Conservation (phyloP, 2,113 vertebrate genomes). For the Pituophis catenifer region DNA sequence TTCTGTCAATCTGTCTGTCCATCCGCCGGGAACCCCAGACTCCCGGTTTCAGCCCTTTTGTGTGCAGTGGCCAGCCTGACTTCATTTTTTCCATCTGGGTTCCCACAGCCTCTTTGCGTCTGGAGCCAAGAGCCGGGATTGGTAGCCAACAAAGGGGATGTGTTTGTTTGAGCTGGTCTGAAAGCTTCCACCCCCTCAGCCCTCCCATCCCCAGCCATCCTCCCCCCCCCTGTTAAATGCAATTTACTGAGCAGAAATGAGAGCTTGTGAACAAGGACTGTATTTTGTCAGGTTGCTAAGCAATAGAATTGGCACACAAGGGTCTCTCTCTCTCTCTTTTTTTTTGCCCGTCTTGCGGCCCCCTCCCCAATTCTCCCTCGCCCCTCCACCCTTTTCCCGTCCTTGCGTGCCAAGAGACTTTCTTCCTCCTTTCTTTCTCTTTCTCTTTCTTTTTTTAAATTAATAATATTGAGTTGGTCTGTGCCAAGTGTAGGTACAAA, state of each 20-base stretch:
- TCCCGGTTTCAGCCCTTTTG: background rate
- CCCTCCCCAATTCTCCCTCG: fast-evolving
- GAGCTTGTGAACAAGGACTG: conserved; percentile 84
- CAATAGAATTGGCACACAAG: conserved; percentile 72
- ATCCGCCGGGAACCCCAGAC: background rate
- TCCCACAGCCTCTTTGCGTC: conserved; percentile 20
- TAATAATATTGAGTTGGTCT: conserved; percentile 74
- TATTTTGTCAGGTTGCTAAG: conserved; percentile 86
- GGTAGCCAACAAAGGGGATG: conserved; percentile 60
- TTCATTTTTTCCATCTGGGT: background rate
- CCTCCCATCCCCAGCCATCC: too few species aligned
- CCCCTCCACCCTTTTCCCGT: conserved; percentile 46
- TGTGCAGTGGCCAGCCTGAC: background rate
- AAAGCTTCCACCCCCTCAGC: background rate
- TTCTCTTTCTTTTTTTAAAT: conserved; percentile 11
- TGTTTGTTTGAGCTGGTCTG: conserved; percentile 66
- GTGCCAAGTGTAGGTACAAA: conserved; percentile 66
- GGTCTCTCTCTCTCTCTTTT: conserved; percentile 3
- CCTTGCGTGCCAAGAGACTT: conserved; percentile 66
- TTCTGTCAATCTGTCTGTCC: background rate
- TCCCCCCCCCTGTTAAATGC: conserved; percentile 72
- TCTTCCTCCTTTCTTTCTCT: background rate
- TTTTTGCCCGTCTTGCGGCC: conserved; percentile 37
- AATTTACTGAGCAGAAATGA: conserved; percentile 82
- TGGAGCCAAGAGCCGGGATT: conserved; percentile 20